A percentile compares a stretch with the other conserved stretches of the same genome.
Conservation (phyloP, 1,140 invertebrate species). For the Drosophila orosa region DNA sequence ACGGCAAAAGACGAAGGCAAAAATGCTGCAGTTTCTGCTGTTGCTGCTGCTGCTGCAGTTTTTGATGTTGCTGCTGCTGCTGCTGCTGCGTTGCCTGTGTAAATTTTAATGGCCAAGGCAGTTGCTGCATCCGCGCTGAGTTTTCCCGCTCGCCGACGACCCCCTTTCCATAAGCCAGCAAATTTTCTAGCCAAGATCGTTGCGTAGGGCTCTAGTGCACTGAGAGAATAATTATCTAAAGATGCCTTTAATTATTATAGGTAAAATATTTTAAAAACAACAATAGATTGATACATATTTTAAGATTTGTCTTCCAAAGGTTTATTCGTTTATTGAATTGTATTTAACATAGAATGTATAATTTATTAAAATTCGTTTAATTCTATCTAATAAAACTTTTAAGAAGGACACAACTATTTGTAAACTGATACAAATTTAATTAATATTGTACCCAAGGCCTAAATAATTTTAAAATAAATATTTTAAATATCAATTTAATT, state of each 20-base stretch:
- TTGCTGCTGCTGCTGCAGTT: constrained; percentile 39
- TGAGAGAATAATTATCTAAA: background rate
- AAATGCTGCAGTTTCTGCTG: constrained; percentile 48
- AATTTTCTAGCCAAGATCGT: constrained; percentile 43
- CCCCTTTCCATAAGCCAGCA: constrained; percentile 19
- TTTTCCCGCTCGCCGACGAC: constrained; percentile 21
- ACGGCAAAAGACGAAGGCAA: constrained; percentile 40
- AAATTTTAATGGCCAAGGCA: constrained; percentile 77
- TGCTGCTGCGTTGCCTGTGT: constrained; percentile 67
- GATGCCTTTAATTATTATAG: background rate
- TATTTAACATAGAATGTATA: background rate
- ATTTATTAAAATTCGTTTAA: background rate
- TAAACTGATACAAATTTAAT: background rate
- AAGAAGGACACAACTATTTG: background rate
- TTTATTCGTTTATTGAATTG: background rate
- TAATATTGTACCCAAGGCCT: background rate
- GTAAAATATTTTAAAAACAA: background rate
- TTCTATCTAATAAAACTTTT: background rate
- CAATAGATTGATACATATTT: rapidly evolving
- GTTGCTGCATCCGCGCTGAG: constrained; percentile 67
- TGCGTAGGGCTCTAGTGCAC: constrained; percentile 50
- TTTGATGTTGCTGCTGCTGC: constrained; percentile 27
- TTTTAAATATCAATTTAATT: no score
- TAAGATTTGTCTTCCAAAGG: background rate
- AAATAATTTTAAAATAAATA: background rate